Percentiles rank a stretch among this genome's conserved stretches.
Conservation (phyloP, 2,113 vertebrate genomes). For the Rousettus leschenaultii region DNA sequence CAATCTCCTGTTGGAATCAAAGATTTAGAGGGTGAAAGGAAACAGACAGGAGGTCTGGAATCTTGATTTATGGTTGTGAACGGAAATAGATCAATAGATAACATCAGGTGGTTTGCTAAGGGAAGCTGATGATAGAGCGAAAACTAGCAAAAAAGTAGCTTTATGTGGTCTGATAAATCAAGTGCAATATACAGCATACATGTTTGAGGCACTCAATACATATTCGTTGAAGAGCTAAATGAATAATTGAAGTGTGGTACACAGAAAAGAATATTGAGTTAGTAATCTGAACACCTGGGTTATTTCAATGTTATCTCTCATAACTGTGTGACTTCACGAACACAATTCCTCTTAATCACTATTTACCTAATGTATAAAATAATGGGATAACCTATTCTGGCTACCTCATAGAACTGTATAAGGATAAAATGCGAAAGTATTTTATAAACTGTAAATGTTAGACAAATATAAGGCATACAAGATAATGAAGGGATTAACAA, state of each 20-base stretch:
- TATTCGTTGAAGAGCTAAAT: neutral
- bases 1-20: neutral
- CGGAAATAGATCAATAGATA: neutral
- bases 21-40: neutral
- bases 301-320: neutral
- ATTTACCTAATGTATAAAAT: neutral
- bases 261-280: neutral
- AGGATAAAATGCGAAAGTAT: neutral
- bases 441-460: neutral
- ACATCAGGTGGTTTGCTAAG: neutral
- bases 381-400: neutral
- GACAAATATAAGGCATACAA: neutral
- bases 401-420: neutral
- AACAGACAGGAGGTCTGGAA: neutral
- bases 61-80: neutral
- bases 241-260: neutral
- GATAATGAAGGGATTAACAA: neutral
- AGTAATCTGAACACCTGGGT: neutral
- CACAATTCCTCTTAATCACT: neutral
- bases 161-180: neutral
- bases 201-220: neutral
- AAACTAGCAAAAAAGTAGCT: neutral
- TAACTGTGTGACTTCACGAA: neutral
- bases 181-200: neutral
- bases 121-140: neutral